phyloP scores from a whole-genome alignment of 2,888 invertebrate species.

The Zaprionus obscuricornis region DNA sequence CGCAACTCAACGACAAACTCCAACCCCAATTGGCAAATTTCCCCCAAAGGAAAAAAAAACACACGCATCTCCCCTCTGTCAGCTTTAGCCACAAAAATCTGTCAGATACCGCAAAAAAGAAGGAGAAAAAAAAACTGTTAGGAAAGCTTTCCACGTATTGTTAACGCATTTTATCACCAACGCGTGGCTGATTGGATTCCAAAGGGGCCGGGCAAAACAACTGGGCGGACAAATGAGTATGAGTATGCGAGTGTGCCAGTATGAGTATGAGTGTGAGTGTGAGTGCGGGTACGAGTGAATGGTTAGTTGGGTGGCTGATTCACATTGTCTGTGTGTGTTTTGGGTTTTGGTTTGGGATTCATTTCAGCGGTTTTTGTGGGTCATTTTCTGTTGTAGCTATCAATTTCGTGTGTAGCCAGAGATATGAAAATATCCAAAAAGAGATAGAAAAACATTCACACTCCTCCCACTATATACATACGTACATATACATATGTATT shows the following conservation, averaged over 20 bases:
- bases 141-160: conserved; percentile 78
- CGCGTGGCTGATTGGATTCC: conserved; percentile 80
- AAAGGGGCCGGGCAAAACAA: conserved; percentile 38
- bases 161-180: conserved; percentile 80
- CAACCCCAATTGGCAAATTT: not conserved
- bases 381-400: conserved; percentile 66
- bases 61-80: no score
- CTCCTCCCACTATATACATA: not conserved
- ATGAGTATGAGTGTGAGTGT: conserved; percentile 1
- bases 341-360: conserved; percentile 30
- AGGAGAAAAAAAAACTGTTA: conserved; percentile 59
- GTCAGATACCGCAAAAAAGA: conserved; percentile 69
- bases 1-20: conserved; percentile 31
- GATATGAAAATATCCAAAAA: conserved; percentile 11
- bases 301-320: conserved; percentile 7
- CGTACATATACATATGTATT: not conserved
- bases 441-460: not conserved
- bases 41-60: no score
- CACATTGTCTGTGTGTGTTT: conserved; percentile 24
- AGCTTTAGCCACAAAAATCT: conserved; percentile 71
- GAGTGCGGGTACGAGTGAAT: not conserved
- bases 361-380: conserved; percentile 67
- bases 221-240: conserved; percentile 9
- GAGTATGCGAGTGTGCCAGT: not conserved
- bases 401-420: conserved; percentile 35